Conservation (phyloP, 1,140 invertebrate species). For the Drosophila novamexicana region DNA sequence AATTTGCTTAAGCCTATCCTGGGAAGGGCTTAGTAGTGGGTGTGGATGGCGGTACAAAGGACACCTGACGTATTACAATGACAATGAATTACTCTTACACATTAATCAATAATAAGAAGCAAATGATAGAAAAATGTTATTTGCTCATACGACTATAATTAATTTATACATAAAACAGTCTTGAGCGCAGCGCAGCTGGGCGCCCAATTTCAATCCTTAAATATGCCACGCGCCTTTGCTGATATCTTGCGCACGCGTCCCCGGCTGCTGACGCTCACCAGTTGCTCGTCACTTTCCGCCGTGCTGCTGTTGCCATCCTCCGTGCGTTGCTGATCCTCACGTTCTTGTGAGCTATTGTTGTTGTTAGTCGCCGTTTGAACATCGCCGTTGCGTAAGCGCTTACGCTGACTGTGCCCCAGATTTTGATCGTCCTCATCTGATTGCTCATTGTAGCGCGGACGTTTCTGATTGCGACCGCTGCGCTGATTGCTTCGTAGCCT, state of each 20-base stretch:
- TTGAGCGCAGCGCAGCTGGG: slow-evolving; percentile 44
- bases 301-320: slow-evolving; percentile 60
- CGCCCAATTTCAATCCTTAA: slow-evolving; percentile 85
- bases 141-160: slow-evolving; percentile 47
- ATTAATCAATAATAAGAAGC: slow-evolving; percentile 78
- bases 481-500: slow-evolving; percentile 53
- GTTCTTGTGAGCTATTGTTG: slow-evolving; percentile 54
- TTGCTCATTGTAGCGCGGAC: slow-evolving; percentile 88
- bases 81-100: slow-evolving; percentile 71
- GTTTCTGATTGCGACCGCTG: slow-evolving; percentile 84
- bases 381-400: slow-evolving; percentile 57
- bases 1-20: slow-evolving; percentile 35
- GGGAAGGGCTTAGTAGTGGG: background rate
- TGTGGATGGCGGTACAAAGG: slow-evolving; percentile 19
- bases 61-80: slow-evolving; percentile 50
- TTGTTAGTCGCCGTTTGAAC: slow-evolving; percentile 16
- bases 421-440: slow-evolving; percentile 86
- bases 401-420: slow-evolving; percentile 32
- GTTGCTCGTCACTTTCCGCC: slow-evolving; percentile 83
- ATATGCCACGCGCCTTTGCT: slow-evolving; percentile 89
- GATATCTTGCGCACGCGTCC: slow-evolving; percentile 93
- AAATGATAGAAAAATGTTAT: slow-evolving; percentile 52
- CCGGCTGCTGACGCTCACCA: slow-evolving; percentile 91
- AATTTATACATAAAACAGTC: slow-evolving; percentile 80
- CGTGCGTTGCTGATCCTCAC: background rate